Percentiles rank a stretch among this genome's conserved stretches.
phyloP scores from a whole-genome alignment of 2,113 vertebrate genomes.

The Ciconia maguari region DNA sequence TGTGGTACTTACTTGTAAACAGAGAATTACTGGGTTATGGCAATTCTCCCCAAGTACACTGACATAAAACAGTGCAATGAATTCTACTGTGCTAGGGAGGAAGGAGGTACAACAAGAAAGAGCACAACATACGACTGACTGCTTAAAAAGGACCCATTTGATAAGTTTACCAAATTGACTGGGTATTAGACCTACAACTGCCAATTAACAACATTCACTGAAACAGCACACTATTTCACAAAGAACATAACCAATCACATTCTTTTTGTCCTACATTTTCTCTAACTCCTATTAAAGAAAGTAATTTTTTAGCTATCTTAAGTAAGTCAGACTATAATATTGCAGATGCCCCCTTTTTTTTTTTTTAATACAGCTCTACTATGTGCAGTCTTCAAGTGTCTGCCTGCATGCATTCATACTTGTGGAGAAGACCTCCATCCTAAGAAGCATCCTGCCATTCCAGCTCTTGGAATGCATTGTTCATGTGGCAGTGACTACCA shows the following conservation, averaged over 20 bases:
- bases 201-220: neutral
- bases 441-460: neutral
- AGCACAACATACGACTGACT: neutral
- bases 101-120: accelerated
- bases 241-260: neutral
- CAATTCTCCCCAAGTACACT: neutral
- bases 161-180: neutral
- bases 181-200: neutral
- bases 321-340: neutral
- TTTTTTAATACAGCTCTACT: no score
- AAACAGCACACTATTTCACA: neutral
- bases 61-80: no score
- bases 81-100: neutral
- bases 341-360: neutral
- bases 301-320: neutral
- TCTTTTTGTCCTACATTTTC: neutral
- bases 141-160: neutral
- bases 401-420: neutral
- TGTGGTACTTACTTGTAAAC: no score
- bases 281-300: neutral
- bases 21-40: neutral
- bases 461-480: neutral
- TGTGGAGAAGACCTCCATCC: neutral
- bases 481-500: accelerated
- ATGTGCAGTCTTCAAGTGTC: no score